Evolutionary conservation across 1,140 invertebrate species (phyloP), one percentile per base, ranked within the genome.

Genomic region (Brachionus asplanchnoidis): DNA sequence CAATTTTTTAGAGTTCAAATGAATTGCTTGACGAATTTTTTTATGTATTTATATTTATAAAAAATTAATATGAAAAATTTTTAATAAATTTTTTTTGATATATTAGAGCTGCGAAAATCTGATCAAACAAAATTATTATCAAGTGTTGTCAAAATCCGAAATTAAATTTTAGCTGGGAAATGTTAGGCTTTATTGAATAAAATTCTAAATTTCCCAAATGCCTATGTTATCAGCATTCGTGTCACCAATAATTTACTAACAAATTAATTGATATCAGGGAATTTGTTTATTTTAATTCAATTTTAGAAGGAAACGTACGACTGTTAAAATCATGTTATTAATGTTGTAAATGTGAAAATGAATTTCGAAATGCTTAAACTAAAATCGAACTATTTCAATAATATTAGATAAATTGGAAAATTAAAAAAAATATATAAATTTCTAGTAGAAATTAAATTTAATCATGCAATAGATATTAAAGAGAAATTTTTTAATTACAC

Each of bases 391-490:
- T 46, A 46, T 46, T 6, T 46, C 12, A 14, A 56, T 26, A 65
- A 65, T 23, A 65, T 65, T 23, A 65, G 17, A 14, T 23, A 65
- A 28, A 65, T 23, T 23, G 17, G 17, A 12, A 65, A 12, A n/a
- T 26, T 23, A n/a, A 28, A 65, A 28, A n/a, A n/a, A 14, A n/a
- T 1, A 40, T 7, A 68, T 32, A 14, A 7, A 14, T 32, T 32
- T 14, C 3, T 36, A 68, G 40, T 40, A 9, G n/a, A 73, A 73
- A 73, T 73, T 73, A 42, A 40, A 36, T 73, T 42, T 42, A 42
- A 73, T 42, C 68, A 73, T 73, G 68, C 68, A 73, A 73, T 73
- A 44, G 11, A 68, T 56, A 65, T 23, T 3, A 68, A 40, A 68
- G 14, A 68, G 8, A 68, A 7, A 68, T 36, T 36, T 40, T 68